Evolutionary conservation across 2,113 vertebrate genomes (phyloP).

Genomic region (Australoheros scitulus): DNA sequence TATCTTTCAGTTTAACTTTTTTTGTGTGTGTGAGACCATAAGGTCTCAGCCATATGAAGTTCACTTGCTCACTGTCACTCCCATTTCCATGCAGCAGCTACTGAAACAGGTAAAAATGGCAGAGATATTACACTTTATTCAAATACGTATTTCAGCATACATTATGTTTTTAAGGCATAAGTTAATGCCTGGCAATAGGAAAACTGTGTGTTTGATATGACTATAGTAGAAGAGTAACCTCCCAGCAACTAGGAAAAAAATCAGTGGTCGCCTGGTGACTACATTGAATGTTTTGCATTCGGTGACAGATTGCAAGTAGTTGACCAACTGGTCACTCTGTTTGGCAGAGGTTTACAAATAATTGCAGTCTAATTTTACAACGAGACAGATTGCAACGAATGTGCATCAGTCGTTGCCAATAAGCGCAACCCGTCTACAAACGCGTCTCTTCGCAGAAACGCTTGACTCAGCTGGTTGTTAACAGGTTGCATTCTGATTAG

Average conservation of each 20-base stretch:
- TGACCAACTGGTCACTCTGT: too few species aligned
- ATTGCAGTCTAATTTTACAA: too few species aligned
- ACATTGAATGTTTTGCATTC: not conserved
- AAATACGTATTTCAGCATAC: not conserved
- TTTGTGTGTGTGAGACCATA: not conserved
- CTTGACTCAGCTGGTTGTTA: too few species aligned
- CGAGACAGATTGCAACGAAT: not conserved
- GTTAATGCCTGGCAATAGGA: not conserved
- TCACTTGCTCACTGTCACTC: not conserved
- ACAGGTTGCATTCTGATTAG: too few species aligned
- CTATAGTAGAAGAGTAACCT: not conserved
- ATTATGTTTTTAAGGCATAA: not conserved
- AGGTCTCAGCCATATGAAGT: not conserved
- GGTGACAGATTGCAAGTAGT: not conserved
- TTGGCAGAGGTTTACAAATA: too few species aligned
- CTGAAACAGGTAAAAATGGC: not conserved
- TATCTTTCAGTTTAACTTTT: not conserved
- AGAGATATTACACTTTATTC: not conserved
- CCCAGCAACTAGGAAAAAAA: fast-evolving
- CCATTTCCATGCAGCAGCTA: not conserved
- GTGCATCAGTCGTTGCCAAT: not conserved
- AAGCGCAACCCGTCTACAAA: too few species aligned
- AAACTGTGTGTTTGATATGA: not conserved
- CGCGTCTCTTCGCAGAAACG: too few species aligned
- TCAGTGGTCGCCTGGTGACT: not conserved